Evolutionary conservation across 2,797 vertebrate species (phyloP).

Genomic region (Myotis findleyi): DNA sequence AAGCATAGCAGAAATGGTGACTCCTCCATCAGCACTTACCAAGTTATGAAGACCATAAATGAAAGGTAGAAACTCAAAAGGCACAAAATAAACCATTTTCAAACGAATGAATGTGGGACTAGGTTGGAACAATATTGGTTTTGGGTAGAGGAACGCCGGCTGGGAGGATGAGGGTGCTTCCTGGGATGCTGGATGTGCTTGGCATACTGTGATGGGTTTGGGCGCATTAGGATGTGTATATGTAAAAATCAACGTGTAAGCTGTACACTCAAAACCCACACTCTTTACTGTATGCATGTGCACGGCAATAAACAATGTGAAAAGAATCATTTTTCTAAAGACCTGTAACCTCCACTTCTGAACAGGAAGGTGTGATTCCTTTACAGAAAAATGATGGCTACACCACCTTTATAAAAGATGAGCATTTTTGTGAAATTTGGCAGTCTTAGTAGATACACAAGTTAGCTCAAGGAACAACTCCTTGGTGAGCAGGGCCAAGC

Average conservation of each 20-base stretch:
- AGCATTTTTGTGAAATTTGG: not conserved
- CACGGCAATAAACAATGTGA: not conserved
- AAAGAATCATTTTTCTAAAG: constrained; percentile 14
- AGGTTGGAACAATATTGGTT: not conserved
- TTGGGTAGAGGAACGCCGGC: not conserved
- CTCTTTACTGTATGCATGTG: not conserved
- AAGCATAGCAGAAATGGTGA: not conserved
- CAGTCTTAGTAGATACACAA: not conserved
- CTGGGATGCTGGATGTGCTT: not conserved
- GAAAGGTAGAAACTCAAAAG: not conserved
- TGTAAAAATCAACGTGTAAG: not conserved
- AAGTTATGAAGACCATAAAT: not conserved
- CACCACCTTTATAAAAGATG: not conserved
- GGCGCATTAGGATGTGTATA: not conserved
- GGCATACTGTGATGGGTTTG: not conserved
- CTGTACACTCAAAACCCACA: not conserved
- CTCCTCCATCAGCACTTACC: not conserved
- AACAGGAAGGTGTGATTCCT: not conserved
- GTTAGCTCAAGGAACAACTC: not conserved
- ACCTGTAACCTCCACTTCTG: not conserved
- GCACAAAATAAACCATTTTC: not conserved
- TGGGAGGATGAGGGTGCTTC: not conserved
- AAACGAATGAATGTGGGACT: not conserved
- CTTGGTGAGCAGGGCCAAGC: not conserved
- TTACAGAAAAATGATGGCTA: not conserved